Base-by-base conservation (phyloP, 2,797 vertebrate genomes). In the Heterohyrax brucei region DNA sequence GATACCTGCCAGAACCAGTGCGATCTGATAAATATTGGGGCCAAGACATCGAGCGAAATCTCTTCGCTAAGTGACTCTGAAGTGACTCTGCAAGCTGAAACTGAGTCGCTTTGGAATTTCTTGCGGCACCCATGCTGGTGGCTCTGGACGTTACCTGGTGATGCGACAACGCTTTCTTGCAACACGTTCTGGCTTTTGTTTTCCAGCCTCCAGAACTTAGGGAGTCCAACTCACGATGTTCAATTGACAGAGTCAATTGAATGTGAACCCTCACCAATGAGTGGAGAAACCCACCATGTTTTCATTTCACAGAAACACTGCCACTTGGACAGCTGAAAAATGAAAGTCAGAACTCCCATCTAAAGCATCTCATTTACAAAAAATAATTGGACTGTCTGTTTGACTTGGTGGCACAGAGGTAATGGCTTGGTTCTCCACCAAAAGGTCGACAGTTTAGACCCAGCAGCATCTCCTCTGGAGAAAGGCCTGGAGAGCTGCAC, bases 51-150 rank as follows among this genome's bases (percentile, higher is more conserved):
- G 9, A 48, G 1, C 59, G 81, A 85, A 73, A n/a, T 59, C 64
- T 64, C 56, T 77, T 61, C 19, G 26, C 13, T 64, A 80, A 91
- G 75, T 73, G 76, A 76, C 30, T 68, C 64, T 88, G 87, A 90
- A 87, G 53, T 66, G 75, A 5, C 56, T 30, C 50, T 59, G 28
- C 10, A 61, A 50, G 53, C 53, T 61, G 73, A 77, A 50, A 44
- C 0, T 5, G 33, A 39, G 39, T 39, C 39, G 39, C 39, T 39
- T 39, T 13, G 72, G 62, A 33, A 48, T 61, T 28, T 93, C 91
- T 87, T 0, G 0, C 30, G 44, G 22, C 26, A 80, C 5, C 61
- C 30, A 13, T 1, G 0, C 22, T 39, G 76, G 73, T n/a, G 93
- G 70, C 75, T 30, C 53, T 21, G 53, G 53, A 92, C 79, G 56